phyloP scores from a whole-genome alignment of 2,888 invertebrate species.

The Tetanocera ferruginea region DNA sequence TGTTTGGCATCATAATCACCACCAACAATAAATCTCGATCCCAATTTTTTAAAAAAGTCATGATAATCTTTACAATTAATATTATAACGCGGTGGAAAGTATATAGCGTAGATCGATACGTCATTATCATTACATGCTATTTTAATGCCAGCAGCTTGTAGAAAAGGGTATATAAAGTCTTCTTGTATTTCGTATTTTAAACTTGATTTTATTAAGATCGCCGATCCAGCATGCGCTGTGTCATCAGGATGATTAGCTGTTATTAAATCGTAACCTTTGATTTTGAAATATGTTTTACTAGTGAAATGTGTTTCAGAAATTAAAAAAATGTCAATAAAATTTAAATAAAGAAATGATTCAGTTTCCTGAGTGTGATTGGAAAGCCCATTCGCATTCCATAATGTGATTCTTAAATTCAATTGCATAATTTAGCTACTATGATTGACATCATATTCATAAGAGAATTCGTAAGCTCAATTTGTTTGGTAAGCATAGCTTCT shows the following conservation, averaged over 20 bases:
- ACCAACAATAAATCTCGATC: slow-evolving; percentile 39
- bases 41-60: slow-evolving; percentile 31
- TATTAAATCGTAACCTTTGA: slow-evolving; percentile 39
- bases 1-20: slow-evolving; percentile 46
- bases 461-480: no score
- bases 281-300: slow-evolving; percentile 36
- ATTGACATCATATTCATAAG: no score
- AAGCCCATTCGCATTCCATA: no score
- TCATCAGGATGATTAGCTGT: slow-evolving; percentile 36
- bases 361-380: no score
- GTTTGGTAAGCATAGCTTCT: no score
- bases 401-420: no score
- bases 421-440: no score
- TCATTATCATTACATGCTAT: slow-evolving; percentile 7
- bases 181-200: background rate
- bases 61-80: slow-evolving; percentile 26
- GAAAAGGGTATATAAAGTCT: background rate
- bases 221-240: slow-evolving; percentile 41
- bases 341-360: background rate
- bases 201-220: slow-evolving; percentile 40
- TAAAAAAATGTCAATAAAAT: slow-evolving; percentile 13
- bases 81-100: slow-evolving; percentile 38
- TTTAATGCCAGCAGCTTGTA: slow-evolving; percentile 40
- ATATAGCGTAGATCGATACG: background rate
- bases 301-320: slow-evolving; percentile 44